These are phyloP conservation scores for Mirounga angustirostris DNA, from an alignment of 2,113 vertebrate species.

Conservation along the genomic window DNA sequence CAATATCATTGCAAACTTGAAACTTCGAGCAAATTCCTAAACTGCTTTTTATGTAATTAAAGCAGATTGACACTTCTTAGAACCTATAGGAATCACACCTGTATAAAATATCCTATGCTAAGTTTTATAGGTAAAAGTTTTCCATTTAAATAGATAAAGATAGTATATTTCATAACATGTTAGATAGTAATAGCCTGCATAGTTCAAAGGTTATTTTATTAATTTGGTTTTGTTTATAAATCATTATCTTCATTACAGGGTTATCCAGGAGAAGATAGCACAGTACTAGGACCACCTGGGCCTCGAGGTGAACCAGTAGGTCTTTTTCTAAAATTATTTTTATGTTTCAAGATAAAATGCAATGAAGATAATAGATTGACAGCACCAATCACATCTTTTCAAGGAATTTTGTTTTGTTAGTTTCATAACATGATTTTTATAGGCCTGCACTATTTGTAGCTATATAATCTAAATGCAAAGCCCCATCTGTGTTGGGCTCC, in stretches of 20 bases:
- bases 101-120: constrained; percentile 12
- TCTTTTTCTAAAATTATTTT: constrained; percentile 92
- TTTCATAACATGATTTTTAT: constrained; percentile 17
- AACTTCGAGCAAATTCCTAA: not conserved
- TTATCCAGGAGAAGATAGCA: constrained; percentile 95
- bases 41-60: constrained; percentile 46
- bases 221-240: constrained; percentile 16
- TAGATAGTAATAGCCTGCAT: not conserved
- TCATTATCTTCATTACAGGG: constrained; percentile 89
- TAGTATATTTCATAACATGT: constrained; percentile 33
- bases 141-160: constrained; percentile 38
- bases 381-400: not conserved
- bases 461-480: not conserved
- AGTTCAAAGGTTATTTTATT: not conserved
- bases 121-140: not conserved
- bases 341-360: constrained; percentile 59
- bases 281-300: constrained; percentile 93
- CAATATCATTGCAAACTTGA: not conserved
- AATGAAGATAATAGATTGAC: constrained; percentile 8
- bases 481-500: not conserved
- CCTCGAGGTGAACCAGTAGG: constrained; percentile 99
- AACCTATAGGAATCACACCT: not conserved
- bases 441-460: not conserved
- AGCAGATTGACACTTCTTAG: not conserved
- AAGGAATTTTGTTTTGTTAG: constrained; percentile 10